A percentile compares a stretch with the other conserved stretches of the same genome.
These are phyloP conservation scores for Drosophila takahashii DNA, from an alignment of 1,140 invertebrate species.

Conservation along the genomic window DNA sequence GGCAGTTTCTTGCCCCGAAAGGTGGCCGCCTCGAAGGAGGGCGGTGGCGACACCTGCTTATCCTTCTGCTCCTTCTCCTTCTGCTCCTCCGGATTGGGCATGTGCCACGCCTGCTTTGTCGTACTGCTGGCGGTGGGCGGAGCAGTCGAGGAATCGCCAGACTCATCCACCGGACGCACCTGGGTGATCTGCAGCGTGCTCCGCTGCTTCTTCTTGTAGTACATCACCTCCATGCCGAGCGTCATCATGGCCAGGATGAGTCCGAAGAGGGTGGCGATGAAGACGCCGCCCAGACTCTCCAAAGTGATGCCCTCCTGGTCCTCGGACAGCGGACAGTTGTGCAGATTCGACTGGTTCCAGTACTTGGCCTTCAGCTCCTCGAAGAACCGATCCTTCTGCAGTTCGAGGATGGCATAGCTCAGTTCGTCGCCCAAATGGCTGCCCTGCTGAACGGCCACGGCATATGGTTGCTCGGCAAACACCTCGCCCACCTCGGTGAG, in stretches of 20 bases:
- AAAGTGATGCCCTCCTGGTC: conserved; percentile 95
- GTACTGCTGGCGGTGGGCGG: conserved; percentile 13
- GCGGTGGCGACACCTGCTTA: conserved; percentile 64
- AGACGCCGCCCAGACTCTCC: conserved; percentile 95
- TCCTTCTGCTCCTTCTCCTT: no score
- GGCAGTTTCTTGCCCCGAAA: conserved; percentile 59
- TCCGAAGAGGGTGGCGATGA: conserved; percentile 94
- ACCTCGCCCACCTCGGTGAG: conserved; percentile 94
- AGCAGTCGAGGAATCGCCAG: neutral
- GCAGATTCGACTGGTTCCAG: conserved; percentile 91
- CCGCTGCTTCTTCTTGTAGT: conserved; percentile 87
- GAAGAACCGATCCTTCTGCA: conserved; percentile 94
- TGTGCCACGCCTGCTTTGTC: conserved; percentile 45
- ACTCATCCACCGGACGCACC: conserved; percentile 50
- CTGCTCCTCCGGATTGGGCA: neutral
- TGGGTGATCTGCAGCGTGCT: conserved; percentile 39
- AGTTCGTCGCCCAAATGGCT: conserved; percentile 91
- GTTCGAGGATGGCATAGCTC: conserved; percentile 90
- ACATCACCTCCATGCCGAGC: conserved; percentile 91
- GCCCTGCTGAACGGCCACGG: conserved; percentile 94
- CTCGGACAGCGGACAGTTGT: conserved; percentile 89
- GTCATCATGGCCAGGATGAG: conserved; percentile 93
- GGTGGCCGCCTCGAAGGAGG: conserved; percentile 66
- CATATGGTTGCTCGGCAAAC: conserved; percentile 95
- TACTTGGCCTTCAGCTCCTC: conserved; percentile 91